phyloP scores from a whole-genome alignment of 64 coral and sea anemone species.

The Anthopleura sola region DNA sequence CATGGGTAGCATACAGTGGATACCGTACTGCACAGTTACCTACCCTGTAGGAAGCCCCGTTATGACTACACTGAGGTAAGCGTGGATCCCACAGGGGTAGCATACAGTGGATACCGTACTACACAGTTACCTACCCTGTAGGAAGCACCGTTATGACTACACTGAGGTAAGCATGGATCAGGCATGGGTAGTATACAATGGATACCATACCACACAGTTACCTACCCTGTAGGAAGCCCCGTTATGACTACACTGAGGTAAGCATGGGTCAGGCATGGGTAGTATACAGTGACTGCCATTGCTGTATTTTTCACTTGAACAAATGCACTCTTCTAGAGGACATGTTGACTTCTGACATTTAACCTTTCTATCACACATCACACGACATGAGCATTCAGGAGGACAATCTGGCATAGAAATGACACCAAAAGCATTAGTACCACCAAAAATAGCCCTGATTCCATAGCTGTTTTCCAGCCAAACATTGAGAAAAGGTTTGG shows the following conservation, averaged over 20 bases:
- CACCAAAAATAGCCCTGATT: not conserved
- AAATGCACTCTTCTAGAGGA: not conserved
- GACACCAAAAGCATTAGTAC: not conserved
- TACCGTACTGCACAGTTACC: too few relatives aligned
- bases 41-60: too few relatives aligned
- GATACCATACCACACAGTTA: not conserved
- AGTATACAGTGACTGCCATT: not conserved
- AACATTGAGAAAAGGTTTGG: too few relatives aligned
- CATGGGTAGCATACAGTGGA: not conserved
- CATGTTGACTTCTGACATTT: not conserved
- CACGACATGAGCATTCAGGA: not conserved
- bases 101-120: not conserved
- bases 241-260: not conserved
- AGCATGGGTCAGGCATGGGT: conserved; percentile 20
- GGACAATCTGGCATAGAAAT: conserved; percentile 4
- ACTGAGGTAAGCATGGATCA: not conserved
- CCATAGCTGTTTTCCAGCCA: too few relatives aligned
- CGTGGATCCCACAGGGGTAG: too few relatives aligned
- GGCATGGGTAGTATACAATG: not conserved
- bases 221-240: conserved; percentile 10
- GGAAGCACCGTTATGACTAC: not conserved
- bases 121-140: not conserved
- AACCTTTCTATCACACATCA: not conserved
- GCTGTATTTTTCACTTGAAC: not conserved
- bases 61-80: too few relatives aligned